These are phyloP conservation scores for Eleutherodactylus coqui DNA, from an alignment of 2,797 vertebrate genomes.

Conservation along the genomic window DNA sequence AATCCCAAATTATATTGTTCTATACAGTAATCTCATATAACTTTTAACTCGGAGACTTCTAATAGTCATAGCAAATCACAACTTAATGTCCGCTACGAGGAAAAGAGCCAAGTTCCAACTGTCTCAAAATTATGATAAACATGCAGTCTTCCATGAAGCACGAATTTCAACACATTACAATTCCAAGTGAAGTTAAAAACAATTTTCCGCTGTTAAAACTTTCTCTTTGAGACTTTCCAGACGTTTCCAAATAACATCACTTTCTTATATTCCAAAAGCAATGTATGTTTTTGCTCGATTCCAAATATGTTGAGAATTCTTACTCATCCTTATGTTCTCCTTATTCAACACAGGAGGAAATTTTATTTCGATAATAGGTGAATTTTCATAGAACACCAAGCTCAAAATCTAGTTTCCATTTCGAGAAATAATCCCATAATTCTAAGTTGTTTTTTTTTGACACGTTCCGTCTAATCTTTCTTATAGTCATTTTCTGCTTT, in stretches of 20 bases:
- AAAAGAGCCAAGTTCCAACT: constrained; percentile 50
- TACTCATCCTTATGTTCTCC: constrained; percentile 44
- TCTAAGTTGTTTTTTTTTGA: constrained; percentile 54
- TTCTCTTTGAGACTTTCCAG: constrained; percentile 46
- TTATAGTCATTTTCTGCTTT: constrained; percentile 52
- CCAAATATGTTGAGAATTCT: constrained; percentile 46
- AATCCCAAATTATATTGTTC: not conserved
- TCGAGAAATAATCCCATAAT: constrained; percentile 57
- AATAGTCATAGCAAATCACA: constrained; percentile 33
- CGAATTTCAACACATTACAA: constrained; percentile 47
- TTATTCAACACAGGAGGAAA: not conserved
- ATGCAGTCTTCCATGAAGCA: constrained; percentile 40
- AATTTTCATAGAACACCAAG: constrained; percentile 32
- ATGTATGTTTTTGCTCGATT: constrained; percentile 15
- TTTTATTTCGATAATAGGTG: constrained; percentile 31
- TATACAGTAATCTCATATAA: constrained; percentile 2
- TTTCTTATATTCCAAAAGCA: constrained; percentile 34
- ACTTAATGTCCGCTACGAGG: constrained; percentile 7
- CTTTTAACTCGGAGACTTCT: not conserved
- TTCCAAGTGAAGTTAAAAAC: constrained; percentile 39
- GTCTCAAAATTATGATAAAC: constrained; percentile 58
- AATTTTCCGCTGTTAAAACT: constrained; percentile 49
- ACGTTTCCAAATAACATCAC: constrained; percentile 11
- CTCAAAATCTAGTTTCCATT: constrained; percentile 51
- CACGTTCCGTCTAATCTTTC: constrained; percentile 56